A percentile compares a stretch with the other conserved stretches of the same genome.
Evolutionary conservation across 2,888 invertebrate genomes (phyloP).

Genomic region (Orthonychiurus folsomi): DNA sequence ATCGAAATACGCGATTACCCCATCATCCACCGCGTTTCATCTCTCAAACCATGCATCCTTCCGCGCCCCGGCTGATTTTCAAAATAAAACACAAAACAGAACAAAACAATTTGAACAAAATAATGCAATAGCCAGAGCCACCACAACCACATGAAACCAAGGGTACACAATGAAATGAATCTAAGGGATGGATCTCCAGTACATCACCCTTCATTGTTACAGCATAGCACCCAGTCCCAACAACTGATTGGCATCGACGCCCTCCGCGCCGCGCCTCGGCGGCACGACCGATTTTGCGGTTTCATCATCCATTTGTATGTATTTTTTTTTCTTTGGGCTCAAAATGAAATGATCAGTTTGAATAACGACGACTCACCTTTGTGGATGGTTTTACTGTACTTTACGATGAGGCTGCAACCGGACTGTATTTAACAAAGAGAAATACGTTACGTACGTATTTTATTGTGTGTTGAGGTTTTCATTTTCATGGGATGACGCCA

Average conservation of each 20-base stretch:
- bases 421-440: too few relatives aligned
- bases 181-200: background rate
- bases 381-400: background rate
- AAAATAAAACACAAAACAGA: too few relatives aligned
- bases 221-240: background rate
- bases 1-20: too few relatives aligned
- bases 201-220: slow-evolving; percentile 1
- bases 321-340: background rate
- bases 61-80: too few relatives aligned
- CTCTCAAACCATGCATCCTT: too few relatives aligned
- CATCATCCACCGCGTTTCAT: too few relatives aligned
- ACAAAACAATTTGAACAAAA: too few relatives aligned
- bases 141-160: background rate
- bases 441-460: too few relatives aligned
- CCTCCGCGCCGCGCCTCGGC: background rate
- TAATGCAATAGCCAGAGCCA: too few relatives aligned
- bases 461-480: background rate
- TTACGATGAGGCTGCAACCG: too few relatives aligned
- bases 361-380: too few relatives aligned
- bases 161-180: slow-evolving; percentile 1
- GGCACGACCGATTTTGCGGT: background rate
- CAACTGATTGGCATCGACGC: background rate
- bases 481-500: background rate
- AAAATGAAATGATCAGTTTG: background rate
- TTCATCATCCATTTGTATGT: background rate